A percentile compares a stretch with the other conserved stretches of the same genome.
Evolutionary conservation across 1,140 invertebrate genomes (phyloP).

Genomic region (Sitodiplosis mosellana): DNA sequence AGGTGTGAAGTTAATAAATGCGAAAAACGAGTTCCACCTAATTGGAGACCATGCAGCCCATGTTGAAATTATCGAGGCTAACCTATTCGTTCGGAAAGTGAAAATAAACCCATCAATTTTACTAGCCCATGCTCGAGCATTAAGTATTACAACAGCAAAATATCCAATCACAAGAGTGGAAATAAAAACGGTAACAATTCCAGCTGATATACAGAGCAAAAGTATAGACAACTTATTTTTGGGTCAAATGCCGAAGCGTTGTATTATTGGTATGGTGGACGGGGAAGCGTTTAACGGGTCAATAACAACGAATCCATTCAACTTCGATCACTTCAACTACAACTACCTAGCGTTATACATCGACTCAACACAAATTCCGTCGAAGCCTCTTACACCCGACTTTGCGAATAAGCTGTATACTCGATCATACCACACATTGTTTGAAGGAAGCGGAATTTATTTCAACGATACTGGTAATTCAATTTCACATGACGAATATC

Average conservation of each 20-base stretch:
- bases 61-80: slow-evolving; percentile 4
- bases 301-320: slow-evolving; percentile 18
- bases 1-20: slow-evolving; percentile 16
- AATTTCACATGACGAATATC: slow-evolving; percentile 9
- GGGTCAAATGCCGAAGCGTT: slow-evolving; percentile 20
- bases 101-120: slow-evolving; percentile 19
- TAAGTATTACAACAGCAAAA: slow-evolving; percentile 20
- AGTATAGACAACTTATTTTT: slow-evolving; percentile 20
- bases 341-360: slow-evolving; percentile 19
- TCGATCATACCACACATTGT: slow-evolving; percentile 19
- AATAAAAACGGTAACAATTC: slow-evolving; percentile 20
- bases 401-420: slow-evolving; percentile 7
- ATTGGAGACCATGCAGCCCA: slow-evolving; percentile 12
- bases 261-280: slow-evolving; percentile 8
- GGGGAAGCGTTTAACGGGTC: slow-evolving; percentile 22
- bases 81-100: slow-evolving; percentile 15
- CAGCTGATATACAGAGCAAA: slow-evolving; percentile 15
- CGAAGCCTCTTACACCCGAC: neutral
- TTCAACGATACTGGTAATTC: slow-evolving; percentile 13
- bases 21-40: slow-evolving; percentile 19
- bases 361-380: slow-evolving; percentile 8
- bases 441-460: slow-evolving; percentile 19
- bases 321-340: slow-evolving; percentile 20
- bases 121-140: slow-evolving; percentile 18
- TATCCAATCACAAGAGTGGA: slow-evolving; percentile 23